phyloP scores from a whole-genome alignment of 2,888 invertebrate genomes.

The Orchesella flavescens region DNA sequence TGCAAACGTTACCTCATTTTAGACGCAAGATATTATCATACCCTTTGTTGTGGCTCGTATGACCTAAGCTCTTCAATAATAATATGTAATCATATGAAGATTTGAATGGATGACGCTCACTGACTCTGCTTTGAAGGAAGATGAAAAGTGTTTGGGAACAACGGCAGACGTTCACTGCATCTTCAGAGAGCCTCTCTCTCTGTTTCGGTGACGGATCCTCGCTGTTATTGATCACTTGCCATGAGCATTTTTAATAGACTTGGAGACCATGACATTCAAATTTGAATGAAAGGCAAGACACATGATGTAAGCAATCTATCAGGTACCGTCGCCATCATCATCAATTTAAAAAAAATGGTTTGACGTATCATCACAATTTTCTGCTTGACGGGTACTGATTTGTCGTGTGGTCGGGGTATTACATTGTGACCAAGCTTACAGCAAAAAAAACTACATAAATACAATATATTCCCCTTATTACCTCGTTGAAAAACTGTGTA shows the following conservation, averaged over 20 bases:
- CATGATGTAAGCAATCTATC: neutral
- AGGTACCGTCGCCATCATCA: constrained; percentile 1
- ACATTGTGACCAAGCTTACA: neutral
- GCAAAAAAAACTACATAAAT: too few relatives aligned
- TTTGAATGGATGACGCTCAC: neutral
- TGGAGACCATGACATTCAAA: constrained; percentile 45
- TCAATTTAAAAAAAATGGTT: neutral
- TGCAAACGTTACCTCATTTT: too few relatives aligned
- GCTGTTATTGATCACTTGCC: constrained; percentile 44
- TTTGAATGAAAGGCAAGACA: constrained; percentile 23
- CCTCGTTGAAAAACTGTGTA: too few relatives aligned
- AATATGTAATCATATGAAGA: neutral
- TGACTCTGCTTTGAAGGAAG: constrained; percentile 2
- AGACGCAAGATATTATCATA: too few relatives aligned
- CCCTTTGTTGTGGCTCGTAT: too few relatives aligned
- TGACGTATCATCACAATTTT: neutral
- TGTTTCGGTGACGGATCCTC: constrained; percentile 11
- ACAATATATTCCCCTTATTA: too few relatives aligned
- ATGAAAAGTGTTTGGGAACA: constrained; percentile 21
- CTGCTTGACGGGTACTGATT: neutral
- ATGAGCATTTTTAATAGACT: constrained; percentile 39
- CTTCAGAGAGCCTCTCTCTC: too few relatives aligned
- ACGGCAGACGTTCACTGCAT: neutral
- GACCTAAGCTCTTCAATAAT: too few relatives aligned
- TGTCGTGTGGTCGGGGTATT: neutral